Percentiles rank a stretch among this genome's conserved stretches.
Evolutionary conservation across 2,888 invertebrate genomes (phyloP).

Genomic region (Pheosia tremula): DNA sequence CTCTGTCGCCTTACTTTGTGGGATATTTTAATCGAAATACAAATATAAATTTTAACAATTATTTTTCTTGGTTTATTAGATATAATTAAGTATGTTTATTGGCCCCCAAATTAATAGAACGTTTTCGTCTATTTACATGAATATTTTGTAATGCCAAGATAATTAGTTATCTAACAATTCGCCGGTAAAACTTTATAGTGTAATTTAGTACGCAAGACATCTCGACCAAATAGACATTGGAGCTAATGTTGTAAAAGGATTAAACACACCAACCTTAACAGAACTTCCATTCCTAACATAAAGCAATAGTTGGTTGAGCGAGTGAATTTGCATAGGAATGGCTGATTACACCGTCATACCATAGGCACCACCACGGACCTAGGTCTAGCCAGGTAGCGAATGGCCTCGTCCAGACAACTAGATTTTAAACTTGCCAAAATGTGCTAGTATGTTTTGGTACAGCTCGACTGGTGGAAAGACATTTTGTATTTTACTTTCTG

Average conservation of each 20-base stretch:
- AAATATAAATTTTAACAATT: too few species aligned
- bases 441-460: conserved; percentile 4
- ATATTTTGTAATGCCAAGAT: too few species aligned
- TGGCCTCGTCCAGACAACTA: conserved; percentile 42
- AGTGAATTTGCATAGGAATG: conserved; percentile 81
- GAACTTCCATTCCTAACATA: conserved; percentile 61
- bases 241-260: conserved; percentile 5
- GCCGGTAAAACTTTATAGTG: too few species aligned
- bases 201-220: too few species aligned
- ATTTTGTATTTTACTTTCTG: background rate
- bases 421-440: conserved; percentile 49
- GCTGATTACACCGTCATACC: conserved; percentile 78
- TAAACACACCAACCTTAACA: conserved; percentile 38
- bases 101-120: too few species aligned
- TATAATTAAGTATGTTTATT: too few species aligned
- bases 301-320: conserved; percentile 80
- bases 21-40: too few species aligned
- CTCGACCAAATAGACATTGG: too few species aligned
- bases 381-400: conserved; percentile 51
- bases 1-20: too few species aligned
- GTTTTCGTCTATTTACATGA: too few species aligned
- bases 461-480: background rate
- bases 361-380: conserved; percentile 66
- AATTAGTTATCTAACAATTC: too few species aligned
- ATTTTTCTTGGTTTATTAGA: too few species aligned